Conservation (phyloP, 2,888 invertebrate genomes). For the Apomyelois bistriatella region DNA sequence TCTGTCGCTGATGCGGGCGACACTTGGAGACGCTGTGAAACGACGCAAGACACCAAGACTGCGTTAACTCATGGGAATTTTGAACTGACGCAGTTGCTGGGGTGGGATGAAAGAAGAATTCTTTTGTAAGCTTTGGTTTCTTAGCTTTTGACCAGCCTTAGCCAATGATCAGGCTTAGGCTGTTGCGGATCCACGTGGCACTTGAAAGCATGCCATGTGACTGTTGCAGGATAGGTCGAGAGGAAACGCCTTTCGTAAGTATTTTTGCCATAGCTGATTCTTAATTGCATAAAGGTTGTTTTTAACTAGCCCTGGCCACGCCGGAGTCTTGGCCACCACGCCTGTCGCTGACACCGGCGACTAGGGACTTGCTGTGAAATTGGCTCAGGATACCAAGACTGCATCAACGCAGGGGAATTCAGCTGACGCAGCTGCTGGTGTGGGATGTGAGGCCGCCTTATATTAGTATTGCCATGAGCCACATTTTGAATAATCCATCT, state of each 20-base stretch:
- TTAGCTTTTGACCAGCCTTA: background rate
- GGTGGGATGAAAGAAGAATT: slow-evolving; percentile 87
- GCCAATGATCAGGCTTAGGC: no score
- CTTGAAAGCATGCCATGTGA: no score
- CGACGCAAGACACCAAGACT: slow-evolving; percentile 46
- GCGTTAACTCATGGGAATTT: slow-evolving; percentile 86
- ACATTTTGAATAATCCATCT: no score
- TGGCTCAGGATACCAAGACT: slow-evolving; percentile 46
- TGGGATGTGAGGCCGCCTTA: slow-evolving; percentile 85
- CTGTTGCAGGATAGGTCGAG: no score
- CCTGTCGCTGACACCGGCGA: slow-evolving; percentile 76
- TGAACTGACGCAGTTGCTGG: slow-evolving; percentile 86
- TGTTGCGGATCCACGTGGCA: no score
- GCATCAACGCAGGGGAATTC: slow-evolving; percentile 86
- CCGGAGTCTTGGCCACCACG: slow-evolving; percentile 72
- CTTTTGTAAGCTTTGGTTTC: slow-evolving; percentile 77
- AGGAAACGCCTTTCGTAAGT: no score
- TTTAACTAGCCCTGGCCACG: no score
- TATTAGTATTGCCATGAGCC: no score
- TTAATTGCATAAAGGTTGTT: no score
- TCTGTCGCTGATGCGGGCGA: slow-evolving; percentile 76
- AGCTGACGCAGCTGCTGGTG: slow-evolving; percentile 85
- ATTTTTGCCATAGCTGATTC: no score
- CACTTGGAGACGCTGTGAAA: slow-evolving; percentile 59
- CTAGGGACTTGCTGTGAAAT: slow-evolving; percentile 63